Base-by-base conservation (phyloP, 2,113 vertebrate genomes). In the Mesitornis unicolor region DNA sequence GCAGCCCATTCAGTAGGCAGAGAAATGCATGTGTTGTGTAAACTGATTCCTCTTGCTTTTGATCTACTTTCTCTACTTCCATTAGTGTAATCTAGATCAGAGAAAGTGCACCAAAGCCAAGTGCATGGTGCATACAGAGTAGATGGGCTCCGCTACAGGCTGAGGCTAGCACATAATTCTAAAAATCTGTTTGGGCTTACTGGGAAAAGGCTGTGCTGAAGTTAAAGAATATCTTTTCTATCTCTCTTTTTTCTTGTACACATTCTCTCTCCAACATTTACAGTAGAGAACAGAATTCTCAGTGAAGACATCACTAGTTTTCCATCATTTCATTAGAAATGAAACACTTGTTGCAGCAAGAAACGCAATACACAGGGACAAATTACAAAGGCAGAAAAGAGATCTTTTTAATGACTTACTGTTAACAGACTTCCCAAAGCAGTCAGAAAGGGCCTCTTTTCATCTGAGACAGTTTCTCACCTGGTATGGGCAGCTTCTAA, bases 391-490 rank as follows among this genome's bases (percentile, higher is more conserved):
- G 95, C 84, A 89, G 96, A 93, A 97, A 97, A 97, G 84, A 90
- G 93, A 96, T 80, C 97, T 92, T 96, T 97, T 97, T 96, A 98
- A 98, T 98, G 97, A 97, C 93, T 97, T 97, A 47, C 95, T 97
- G 97, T 97, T 98, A 98, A 98, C 97, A 97, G 97, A 97, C 94
- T 97, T 97, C 84, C 80, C 88, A 94, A 96, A 95, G 93, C 90
- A 94, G 70, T 77, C 87, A 95, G 80, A 96, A 95, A 96, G 94
- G 68, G 95, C 70, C 82, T 64, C 84, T 97, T 97, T 98, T 97
- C 64, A 93, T 97, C 84, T 65, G 71, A 97, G 96, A 76, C 69
- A 85, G 71, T 97, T 97, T 97, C 96, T 97, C 96, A 96, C 96
- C 92, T 96, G 94, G 87, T 90, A 64, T 33, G 88, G 82, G 84